Evolutionary conservation across 2,797 vertebrate genomes (phyloP).

Genomic region (Masticophis lateralis): DNA sequence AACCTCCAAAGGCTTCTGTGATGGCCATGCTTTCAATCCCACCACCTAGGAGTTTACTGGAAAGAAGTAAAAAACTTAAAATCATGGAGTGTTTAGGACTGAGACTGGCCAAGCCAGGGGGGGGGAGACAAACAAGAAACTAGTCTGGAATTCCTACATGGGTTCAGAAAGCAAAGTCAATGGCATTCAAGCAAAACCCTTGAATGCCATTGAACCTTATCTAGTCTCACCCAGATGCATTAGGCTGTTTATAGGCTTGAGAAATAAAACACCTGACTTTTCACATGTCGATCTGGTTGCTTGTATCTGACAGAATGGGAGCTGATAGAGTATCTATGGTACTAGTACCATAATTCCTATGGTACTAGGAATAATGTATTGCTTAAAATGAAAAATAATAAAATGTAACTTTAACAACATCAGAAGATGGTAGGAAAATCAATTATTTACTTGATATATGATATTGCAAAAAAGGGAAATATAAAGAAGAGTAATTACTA

Average conservation of each 20-base stretch:
- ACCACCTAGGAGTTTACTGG: slow-evolving; percentile 92
- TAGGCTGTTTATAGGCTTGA: neutral
- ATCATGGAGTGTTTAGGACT: neutral
- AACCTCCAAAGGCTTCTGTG: slow-evolving; percentile 97
- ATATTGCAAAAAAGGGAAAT: neutral
- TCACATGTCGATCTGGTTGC: neutral
- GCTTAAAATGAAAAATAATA: slow-evolving; percentile 7
- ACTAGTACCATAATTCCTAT: no score
- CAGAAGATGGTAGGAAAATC: neutral
- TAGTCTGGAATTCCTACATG: neutral
- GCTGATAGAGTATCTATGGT: neutral
- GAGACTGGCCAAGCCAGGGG: neutral
- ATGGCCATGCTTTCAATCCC: slow-evolving; percentile 99
- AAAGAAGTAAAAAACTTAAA: slow-evolving; percentile 56
- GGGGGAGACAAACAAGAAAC: neutral
- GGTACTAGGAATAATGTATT: neutral
- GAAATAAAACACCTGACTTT: neutral
- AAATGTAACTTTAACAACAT: neutral
- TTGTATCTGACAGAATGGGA: neutral
- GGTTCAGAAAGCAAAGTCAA: neutral
- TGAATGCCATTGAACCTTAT: neutral
- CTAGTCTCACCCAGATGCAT: neutral
- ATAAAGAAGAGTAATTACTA: neutral
- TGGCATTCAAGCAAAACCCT: no score
- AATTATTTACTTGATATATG: neutral